These are phyloP conservation scores for Proisotoma minuta DNA, from an alignment of 2,888 invertebrate species.

Conservation along the genomic window DNA sequence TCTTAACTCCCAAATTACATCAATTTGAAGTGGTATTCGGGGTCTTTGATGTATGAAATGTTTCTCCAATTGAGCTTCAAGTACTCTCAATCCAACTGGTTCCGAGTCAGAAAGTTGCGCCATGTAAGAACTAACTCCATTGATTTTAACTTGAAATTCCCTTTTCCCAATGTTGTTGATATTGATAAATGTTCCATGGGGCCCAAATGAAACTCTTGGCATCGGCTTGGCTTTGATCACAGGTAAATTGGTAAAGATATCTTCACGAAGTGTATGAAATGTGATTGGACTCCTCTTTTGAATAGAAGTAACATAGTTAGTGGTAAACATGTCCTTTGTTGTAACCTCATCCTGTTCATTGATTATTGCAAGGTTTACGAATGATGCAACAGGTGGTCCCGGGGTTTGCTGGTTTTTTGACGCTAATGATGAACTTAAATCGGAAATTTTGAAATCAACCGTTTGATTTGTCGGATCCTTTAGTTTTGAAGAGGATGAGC, in stretches of 20 bases:
- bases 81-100: background rate
- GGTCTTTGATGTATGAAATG: constrained; percentile 20
- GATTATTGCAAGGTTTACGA: background rate
- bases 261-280: background rate
- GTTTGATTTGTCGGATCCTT: background rate
- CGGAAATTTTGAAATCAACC: background rate
- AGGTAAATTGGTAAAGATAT: constrained; percentile 1
- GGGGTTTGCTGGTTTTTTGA: background rate
- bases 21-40: constrained; percentile 14
- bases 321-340: background rate
- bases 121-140: background rate
- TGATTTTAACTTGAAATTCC: background rate
- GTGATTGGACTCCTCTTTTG: constrained; percentile 5
- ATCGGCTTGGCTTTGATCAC: constrained; percentile 1
- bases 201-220: constrained; percentile 34
- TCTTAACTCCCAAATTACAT: background rate
- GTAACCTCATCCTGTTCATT: background rate
- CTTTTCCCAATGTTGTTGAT: constrained; percentile 20
- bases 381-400: background rate
- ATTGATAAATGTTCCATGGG: constrained; percentile 27
- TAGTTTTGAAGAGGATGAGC: background rate
- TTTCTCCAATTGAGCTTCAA: constrained; percentile 11
- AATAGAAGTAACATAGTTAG: constrained; percentile 1
- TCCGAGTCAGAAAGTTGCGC: background rate
- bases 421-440: background rate